Base-by-base conservation (phyloP, 2,797 vertebrate species). In the Bradypus variegatus region DNA sequence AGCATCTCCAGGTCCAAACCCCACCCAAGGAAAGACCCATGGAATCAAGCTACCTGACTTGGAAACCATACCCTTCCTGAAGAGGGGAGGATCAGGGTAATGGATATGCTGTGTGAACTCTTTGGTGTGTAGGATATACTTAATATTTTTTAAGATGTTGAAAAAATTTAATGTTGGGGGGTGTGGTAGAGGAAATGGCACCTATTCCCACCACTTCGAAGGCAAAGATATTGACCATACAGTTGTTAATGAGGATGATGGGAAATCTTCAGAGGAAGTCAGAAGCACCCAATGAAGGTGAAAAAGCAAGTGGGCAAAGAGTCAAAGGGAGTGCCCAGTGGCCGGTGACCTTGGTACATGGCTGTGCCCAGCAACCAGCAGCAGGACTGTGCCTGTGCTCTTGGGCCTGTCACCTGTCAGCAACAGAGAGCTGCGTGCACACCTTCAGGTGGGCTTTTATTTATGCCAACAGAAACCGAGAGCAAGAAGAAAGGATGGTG, bases 331-430 rank as follows among this genome's bases (percentile, higher is more conserved):
- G 36, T n/a, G n/a, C n/a, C 60, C 55, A 58, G 55, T 58, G 55
- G 16, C 55, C 15, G 16, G 55, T 18, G 73, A 31, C 60, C 25
- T 23, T 19, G 25, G 31, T 4, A 18, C 10, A 2, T 50, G 0
- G 1, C 58, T 3, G 2, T 0, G 16, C 18, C 33, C 6, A 18
- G 6, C n/a, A n/a, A n/a, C n/a, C n/a, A n/a, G n/a, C n/a, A n/a
- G 60, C 14, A 48, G 41, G 45, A 9, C 14, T 27, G 19, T 2
- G 3, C 38, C 72, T 31, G 23, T 29, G 38, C 23, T 6, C 38
- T n/a, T n/a, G 3, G 10, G 48, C 15, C 50, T 62, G 65, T 18
- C 65, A 16, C 41, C 18, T 15, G 4, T 53, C 29, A 50, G 8
- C 80, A 69, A n/a, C 12, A 65, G 29, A 27, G 23, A 7, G 60